These are phyloP conservation scores for Lophura swinhoii DNA, from an alignment of 2,797 vertebrate genomes.

Conservation along the genomic window DNA sequence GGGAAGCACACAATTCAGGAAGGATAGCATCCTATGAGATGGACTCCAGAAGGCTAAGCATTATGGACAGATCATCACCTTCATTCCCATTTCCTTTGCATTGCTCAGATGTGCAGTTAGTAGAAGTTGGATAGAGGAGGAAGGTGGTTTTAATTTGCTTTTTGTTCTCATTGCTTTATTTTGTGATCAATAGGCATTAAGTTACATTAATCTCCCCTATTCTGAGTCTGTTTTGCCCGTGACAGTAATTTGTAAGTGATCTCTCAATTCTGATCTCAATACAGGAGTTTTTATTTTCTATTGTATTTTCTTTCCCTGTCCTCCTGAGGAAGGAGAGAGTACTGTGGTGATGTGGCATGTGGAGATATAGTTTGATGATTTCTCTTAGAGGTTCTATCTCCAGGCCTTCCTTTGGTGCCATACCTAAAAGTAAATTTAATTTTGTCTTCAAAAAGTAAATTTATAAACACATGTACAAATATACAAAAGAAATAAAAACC, in stretches of 20 bases:
- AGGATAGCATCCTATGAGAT: too few species aligned
- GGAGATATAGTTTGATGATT: background rate
- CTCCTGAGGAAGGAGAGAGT: background rate
- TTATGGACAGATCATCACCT: too few species aligned
- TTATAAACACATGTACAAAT: background rate
- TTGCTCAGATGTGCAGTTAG: too few species aligned
- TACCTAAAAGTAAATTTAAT: slow-evolving; percentile 4
- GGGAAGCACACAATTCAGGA: background rate
- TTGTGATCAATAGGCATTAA: too few species aligned
- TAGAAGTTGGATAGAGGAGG: too few species aligned
- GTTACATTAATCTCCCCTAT: too few species aligned
- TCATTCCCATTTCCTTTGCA: too few species aligned
- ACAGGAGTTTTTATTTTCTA: background rate
- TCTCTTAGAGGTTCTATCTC: background rate
- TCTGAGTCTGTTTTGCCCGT: too few species aligned
- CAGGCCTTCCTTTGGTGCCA: background rate
- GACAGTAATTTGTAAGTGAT: background rate
- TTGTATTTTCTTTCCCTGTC: background rate
- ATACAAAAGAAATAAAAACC: slow-evolving; percentile 39
- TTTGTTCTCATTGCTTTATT: too few species aligned
- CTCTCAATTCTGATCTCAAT: background rate
- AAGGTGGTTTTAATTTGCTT: too few species aligned
- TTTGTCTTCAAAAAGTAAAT: slow-evolving; percentile 50
- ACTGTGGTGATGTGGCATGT: background rate
- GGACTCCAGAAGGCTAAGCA: too few species aligned